These are phyloP conservation scores for Heliornis fulica DNA, from an alignment of 2,113 vertebrate genomes.

Conservation along the genomic window DNA sequence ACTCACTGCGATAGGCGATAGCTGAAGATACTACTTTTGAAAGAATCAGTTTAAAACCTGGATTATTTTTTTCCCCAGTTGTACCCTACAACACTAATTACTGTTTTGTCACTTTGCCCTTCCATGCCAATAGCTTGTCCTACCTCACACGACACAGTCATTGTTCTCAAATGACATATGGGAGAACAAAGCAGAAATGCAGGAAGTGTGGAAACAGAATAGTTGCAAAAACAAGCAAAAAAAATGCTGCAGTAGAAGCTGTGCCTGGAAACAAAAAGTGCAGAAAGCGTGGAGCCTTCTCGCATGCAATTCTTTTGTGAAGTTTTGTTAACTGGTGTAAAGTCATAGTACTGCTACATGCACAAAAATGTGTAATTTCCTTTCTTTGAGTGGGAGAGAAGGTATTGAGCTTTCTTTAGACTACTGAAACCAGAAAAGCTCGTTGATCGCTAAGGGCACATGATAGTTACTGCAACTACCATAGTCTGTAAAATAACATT, in stretches of 20 bases:
- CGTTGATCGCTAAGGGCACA: neutral
- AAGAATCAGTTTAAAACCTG: neutral
- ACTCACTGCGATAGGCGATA: rapidly evolving
- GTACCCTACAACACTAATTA: neutral
- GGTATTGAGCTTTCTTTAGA: neutral
- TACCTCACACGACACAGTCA: neutral
- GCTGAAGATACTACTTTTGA: neutral
- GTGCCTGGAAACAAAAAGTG: neutral
- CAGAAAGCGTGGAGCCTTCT: neutral
- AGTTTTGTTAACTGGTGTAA: neutral
- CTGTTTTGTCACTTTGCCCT: neutral
- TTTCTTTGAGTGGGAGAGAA: neutral
- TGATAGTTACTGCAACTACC: neutral
- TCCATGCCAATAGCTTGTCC: neutral
- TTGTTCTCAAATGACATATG: neutral
- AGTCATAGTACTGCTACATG: neutral
- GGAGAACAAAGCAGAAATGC: conserved; percentile 30
- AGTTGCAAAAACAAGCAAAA: neutral
- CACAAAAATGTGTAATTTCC: neutral
- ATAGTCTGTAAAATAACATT: neutral
- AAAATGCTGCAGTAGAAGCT: neutral
- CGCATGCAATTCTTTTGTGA: neutral
- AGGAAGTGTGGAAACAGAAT: neutral
- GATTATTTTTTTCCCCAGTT: neutral
- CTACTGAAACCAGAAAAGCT: neutral